These are phyloP conservation scores for Psococerastis gibbosa DNA, from an alignment of 2,888 invertebrate genomes.

Conservation along the genomic window DNA sequence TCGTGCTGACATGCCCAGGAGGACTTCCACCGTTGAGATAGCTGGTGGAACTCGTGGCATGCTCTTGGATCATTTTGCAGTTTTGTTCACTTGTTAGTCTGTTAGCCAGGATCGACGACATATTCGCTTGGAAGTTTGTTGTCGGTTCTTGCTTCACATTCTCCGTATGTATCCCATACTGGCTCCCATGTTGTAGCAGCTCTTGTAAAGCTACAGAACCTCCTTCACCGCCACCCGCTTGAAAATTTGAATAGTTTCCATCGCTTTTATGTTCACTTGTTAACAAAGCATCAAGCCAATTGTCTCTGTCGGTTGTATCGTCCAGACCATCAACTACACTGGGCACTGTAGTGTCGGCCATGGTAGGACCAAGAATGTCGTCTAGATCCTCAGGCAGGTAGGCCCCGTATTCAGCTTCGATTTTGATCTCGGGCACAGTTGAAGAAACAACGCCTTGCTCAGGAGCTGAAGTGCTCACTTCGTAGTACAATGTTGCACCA, in stretches of 20 bases:
- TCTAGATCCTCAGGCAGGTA: constrained; percentile 56
- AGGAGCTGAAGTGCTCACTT: constrained; percentile 15
- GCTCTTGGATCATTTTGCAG: constrained; percentile 8
- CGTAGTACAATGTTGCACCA: constrained; percentile 21
- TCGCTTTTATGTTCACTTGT: constrained; percentile 26
- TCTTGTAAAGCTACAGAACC: constrained; percentile 22
- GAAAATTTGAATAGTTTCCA: constrained; percentile 10
- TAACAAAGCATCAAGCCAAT: constrained; percentile 77
- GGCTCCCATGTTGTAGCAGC: constrained; percentile 30
- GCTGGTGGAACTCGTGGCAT: constrained; percentile 41
- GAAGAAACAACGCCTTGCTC: constrained; percentile 30
- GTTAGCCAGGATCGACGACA: constrained; percentile 64
- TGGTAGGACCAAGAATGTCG: constrained; percentile 71
- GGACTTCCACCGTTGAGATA: constrained; percentile 42
- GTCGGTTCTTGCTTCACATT: constrained; percentile 8
- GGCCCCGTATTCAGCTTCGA: constrained; percentile 21
- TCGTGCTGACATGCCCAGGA: constrained; percentile 67
- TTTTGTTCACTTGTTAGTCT: constrained; percentile 48
- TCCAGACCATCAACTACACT: constrained; percentile 38
- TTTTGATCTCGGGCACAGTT: constrained; percentile 22
- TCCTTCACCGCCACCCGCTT: constrained; percentile 14
- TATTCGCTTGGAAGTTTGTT: constrained; percentile 39
- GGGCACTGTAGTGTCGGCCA: constrained; percentile 75
- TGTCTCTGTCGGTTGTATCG: constrained; percentile 49
- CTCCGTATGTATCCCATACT: constrained; percentile 7